Conservation (phyloP, 2,113 vertebrate genomes). For the Ranitomeya imitator region DNA sequence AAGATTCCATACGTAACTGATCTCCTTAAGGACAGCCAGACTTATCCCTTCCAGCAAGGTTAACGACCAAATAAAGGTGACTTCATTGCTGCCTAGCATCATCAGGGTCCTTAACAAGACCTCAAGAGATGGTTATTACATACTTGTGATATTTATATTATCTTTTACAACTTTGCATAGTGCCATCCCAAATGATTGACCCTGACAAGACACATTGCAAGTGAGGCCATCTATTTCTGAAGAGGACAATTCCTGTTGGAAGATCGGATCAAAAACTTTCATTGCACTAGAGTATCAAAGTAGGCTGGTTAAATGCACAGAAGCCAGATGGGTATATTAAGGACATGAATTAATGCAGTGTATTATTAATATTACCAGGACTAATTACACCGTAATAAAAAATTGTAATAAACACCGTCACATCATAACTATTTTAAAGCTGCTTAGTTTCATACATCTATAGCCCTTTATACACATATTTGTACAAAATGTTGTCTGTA, state of each 20-base stretch:
- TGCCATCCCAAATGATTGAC: background rate
- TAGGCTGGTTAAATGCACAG: constrained; percentile 4
- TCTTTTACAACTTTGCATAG: background rate
- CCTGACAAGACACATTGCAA: background rate
- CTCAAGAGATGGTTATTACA: background rate
- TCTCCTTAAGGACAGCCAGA: no score
- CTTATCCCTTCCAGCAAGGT: background rate
- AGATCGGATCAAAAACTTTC: background rate
- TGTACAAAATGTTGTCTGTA: constrained; percentile 86
- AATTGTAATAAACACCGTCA: constrained; percentile 78
- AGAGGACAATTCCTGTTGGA: background rate
- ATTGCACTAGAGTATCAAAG: background rate
- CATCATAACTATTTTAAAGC: constrained; percentile 73
- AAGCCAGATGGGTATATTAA: constrained; percentile 2
- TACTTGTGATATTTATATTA: background rate
- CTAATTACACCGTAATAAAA: constrained; percentile 68
- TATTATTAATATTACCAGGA: constrained; percentile 58
- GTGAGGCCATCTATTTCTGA: background rate
- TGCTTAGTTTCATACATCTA: constrained; percentile 77
- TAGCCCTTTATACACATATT: constrained; percentile 86
- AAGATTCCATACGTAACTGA: no score
- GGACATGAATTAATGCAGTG: constrained; percentile 20
- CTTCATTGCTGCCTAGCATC: background rate
- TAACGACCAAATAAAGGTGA: background rate
- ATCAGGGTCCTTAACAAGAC: background rate